These are phyloP conservation scores for Goniozus legneri DNA, from an alignment of 1,140 invertebrate species.

Conservation along the genomic window DNA sequence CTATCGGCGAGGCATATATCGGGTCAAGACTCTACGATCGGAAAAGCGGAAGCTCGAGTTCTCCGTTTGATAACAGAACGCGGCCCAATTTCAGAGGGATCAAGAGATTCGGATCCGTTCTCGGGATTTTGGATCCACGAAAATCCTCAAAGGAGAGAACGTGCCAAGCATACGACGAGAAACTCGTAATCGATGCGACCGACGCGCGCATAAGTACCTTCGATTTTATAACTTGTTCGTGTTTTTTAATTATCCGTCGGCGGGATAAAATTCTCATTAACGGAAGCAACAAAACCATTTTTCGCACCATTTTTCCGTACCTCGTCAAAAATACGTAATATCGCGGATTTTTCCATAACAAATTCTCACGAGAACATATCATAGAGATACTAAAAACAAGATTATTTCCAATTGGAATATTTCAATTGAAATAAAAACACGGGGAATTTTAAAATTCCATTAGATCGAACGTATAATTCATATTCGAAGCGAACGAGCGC, in stretches of 20 bases:
- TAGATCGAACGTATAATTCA: too few species aligned
- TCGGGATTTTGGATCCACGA: constrained; percentile 19
- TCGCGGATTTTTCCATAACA: too few species aligned
- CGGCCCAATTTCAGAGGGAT: constrained; percentile 21
- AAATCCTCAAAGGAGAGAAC: constrained; percentile 14
- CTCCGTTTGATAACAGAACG: constrained; percentile 18
- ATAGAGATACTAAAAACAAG: too few species aligned
- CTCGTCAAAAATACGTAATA: too few species aligned
- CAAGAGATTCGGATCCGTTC: constrained; percentile 18
- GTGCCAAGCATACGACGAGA: constrained; percentile 13
- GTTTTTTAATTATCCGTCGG: too few species aligned
- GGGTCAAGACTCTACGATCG: constrained; percentile 13
- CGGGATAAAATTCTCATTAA: too few species aligned
- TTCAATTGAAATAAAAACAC: too few species aligned
- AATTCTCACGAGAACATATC: too few species aligned
- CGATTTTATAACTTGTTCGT: neutral
- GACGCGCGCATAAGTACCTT: neutral
- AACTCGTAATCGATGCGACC: neutral
- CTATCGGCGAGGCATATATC: constrained; percentile 15
- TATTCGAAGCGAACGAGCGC: too few species aligned
- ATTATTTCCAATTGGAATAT: too few species aligned
- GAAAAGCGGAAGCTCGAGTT: constrained; percentile 6
- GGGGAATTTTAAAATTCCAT: too few species aligned
- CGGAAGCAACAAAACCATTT: too few species aligned
- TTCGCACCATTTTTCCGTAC: constrained; percentile 9